Base-by-base conservation (phyloP, 2,797 vertebrate genomes). In the Parotocinclus haroldoi region DNA sequence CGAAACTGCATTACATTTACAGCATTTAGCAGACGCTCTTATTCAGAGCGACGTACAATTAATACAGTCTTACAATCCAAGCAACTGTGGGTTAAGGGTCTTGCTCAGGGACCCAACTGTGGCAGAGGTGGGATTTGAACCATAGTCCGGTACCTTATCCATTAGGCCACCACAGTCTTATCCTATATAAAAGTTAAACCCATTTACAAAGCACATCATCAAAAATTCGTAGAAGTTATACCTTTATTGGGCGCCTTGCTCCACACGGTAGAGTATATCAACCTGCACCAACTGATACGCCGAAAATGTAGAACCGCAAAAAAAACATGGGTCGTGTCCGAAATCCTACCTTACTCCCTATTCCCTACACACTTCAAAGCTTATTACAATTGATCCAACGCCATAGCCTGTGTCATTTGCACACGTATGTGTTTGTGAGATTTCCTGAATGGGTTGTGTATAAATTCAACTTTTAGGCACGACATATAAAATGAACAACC, bases 251-350 rank as follows among this genome's bases (percentile, higher is more conserved):
- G 18, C 12, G 4, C 10, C 1, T 17, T 7, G 5, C 40, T 42
- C 8, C 40, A 42, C 2, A 27, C 27, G 2, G 27, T 27, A 27
- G 2, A 27, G 27, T 27, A 27, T 3, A 42, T 42, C 0, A 46
- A 37, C 10, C 19, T 10, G 11, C 18, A 57, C 2, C 38, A 10
- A 0, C 4, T 13, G 7, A 58, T 16, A 1, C 4, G 7, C 27
- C 7, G 40, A 51, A 0, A 51, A 78, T 77, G 78, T 78, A 82
- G 10, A 80, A 58, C 72, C 72, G 75, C 78, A 78, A 78, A 44
- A 78, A 78, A 44, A 68, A 77, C 66, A 74, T 53, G 19, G n/a
- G 48, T n/a, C 9, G 48, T 50, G 48, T 50, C 14, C 14, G n/a
- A 50, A 14, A 16, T 50, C 3, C 7, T 9, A 16, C 14, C 48